Percentiles rank a stretch among this genome's conserved stretches.
These are phyloP conservation scores for Characodon lateralis DNA, from an alignment of 2,797 vertebrate species.

Conservation along the genomic window DNA sequence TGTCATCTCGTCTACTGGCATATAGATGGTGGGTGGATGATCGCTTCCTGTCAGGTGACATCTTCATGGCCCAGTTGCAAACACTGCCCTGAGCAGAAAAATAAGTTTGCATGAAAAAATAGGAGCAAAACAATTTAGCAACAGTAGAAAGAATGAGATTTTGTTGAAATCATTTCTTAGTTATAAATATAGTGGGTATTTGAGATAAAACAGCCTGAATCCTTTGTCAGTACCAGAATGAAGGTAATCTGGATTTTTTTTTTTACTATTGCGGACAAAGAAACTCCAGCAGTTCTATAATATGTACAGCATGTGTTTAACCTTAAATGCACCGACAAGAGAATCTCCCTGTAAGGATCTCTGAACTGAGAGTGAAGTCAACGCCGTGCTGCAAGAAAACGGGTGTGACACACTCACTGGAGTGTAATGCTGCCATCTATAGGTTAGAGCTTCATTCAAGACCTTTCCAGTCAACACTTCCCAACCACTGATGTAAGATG, in stretches of 20 bases:
- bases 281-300: slow-evolving; percentile 8
- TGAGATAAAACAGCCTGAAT: slow-evolving; percentile 1
- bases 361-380: slow-evolving; percentile 12
- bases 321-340: slow-evolving; percentile 10
- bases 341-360: slow-evolving; percentile 28
- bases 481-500: slow-evolving; percentile 2
- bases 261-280: slow-evolving; percentile 4
- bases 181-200: background rate
- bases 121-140: background rate
- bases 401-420: slow-evolving; percentile 53
- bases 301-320: background rate
- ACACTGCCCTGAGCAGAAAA: slow-evolving; percentile 3
- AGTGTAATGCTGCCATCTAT: slow-evolving; percentile 78
- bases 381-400: slow-evolving; percentile 32
- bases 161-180: background rate
- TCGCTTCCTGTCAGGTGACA: slow-evolving; percentile 12
- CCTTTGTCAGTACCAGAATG: background rate
- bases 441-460: slow-evolving; percentile 29
- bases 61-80: background rate
- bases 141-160: background rate
- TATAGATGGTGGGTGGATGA: background rate
- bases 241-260: background rate
- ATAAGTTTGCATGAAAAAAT: slow-evolving; percentile 1
- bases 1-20: slow-evolving; percentile 7
- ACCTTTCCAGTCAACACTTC: slow-evolving; percentile 6